These are phyloP conservation scores for Apomyelois bistriatella DNA, from an alignment of 2,888 invertebrate species.

Conservation along the genomic window DNA sequence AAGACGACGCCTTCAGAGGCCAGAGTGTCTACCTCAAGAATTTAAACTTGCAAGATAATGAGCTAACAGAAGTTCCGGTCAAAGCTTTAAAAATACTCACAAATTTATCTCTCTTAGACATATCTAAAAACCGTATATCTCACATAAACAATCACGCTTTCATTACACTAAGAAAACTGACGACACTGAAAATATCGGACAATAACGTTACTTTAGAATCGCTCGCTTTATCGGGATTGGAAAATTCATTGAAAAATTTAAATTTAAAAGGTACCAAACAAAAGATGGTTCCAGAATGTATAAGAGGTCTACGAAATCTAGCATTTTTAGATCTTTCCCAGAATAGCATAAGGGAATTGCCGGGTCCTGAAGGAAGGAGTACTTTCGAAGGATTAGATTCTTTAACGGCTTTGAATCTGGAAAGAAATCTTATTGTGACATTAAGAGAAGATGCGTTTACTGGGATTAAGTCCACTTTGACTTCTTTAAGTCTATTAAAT, in stretches of 20 bases:
- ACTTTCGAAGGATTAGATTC: constrained; percentile 89
- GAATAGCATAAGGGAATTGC: constrained; percentile 90
- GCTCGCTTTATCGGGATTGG: constrained; percentile 88
- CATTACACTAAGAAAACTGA: constrained; percentile 83
- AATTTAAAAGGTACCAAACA: constrained; percentile 93
- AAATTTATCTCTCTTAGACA: constrained; percentile 88
- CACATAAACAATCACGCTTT: constrained; percentile 88
- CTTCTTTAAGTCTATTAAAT: constrained; percentile 92
- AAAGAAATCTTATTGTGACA: constrained; percentile 90
- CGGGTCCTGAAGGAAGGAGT: constrained; percentile 83
- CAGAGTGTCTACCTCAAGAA: constrained; percentile 90
- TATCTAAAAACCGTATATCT: constrained; percentile 89
- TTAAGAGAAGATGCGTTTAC: constrained; percentile 88
- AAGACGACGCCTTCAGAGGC: constrained; percentile 88
- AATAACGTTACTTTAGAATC: constrained; percentile 88
- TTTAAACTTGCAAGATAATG: constrained; percentile 91
- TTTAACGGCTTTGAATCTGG: constrained; percentile 92
- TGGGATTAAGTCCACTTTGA: constrained; percentile 89
- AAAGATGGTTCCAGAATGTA: constrained; percentile 88
- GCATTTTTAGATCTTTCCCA: constrained; percentile 95
- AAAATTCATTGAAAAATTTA: constrained; percentile 90
- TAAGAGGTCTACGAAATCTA: constrained; percentile 86
- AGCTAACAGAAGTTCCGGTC: constrained; percentile 88
- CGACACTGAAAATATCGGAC: constrained; percentile 92
- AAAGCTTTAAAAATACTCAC: constrained; percentile 83